Evolutionary conservation across 2,888 invertebrate genomes (phyloP).

Genomic region (Microchrysa polita): DNA sequence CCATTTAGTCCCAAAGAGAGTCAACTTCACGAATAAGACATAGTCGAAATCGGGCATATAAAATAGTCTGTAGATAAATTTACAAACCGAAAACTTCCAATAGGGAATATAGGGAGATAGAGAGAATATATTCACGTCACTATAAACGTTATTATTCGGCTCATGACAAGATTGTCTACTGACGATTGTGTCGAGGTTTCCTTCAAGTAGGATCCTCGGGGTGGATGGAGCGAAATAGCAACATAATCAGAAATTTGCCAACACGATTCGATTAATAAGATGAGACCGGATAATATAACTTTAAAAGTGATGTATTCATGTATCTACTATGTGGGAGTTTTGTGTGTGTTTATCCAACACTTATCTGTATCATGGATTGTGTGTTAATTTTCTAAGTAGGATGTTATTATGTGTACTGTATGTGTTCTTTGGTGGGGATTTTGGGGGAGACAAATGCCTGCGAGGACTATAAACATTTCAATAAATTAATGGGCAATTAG

Average conservation of each 20-base stretch:
- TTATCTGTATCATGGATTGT: constrained; percentile 11
- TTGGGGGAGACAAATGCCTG: background rate
- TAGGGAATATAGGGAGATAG: too few relatives aligned
- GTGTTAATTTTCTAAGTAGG: background rate
- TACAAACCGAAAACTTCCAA: too few relatives aligned
- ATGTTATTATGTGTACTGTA: background rate
- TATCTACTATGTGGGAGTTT: constrained; percentile 6
- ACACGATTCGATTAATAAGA: constrained; percentile 15
- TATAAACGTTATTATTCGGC: too few relatives aligned
- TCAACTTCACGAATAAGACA: too few relatives aligned
- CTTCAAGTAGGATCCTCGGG: background rate
- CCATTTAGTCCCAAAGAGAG: too few relatives aligned
- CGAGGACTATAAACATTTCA: background rate
- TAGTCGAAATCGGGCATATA: background rate
- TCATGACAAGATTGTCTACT: background rate
- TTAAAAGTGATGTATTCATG: constrained; percentile 13
- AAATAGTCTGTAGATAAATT: too few relatives aligned
- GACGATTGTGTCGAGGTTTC: background rate
- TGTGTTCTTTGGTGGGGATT: background rate
- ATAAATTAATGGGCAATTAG: constrained; percentile 9
- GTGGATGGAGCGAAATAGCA: background rate
- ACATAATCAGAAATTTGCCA: constrained; percentile 10
- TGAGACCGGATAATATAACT: constrained; percentile 14
- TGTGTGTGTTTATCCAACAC: constrained; percentile 21
- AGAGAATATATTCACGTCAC: too few relatives aligned